Percentiles rank a stretch among this genome's conserved stretches.
Conservation (phyloP, 2,888 invertebrate species). For the Drosophila longiperda region DNA sequence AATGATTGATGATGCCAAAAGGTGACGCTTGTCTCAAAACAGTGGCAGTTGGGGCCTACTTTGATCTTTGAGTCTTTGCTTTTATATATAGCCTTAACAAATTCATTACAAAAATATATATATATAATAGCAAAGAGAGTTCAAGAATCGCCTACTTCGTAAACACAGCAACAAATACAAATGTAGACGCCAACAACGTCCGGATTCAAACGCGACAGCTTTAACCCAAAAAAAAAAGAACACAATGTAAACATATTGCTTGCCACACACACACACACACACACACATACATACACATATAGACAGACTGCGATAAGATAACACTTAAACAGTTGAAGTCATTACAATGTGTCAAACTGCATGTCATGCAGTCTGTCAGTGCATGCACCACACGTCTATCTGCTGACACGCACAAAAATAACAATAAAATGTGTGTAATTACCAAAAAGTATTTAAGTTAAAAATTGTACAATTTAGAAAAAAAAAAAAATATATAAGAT, state of each 20-base stretch:
- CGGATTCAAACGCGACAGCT: conserved; percentile 15
- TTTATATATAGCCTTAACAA: conserved; percentile 2
- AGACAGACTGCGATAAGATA: conserved; percentile 55
- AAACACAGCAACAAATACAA: conserved; percentile 32
- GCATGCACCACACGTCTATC: conserved; percentile 27
- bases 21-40: conserved; percentile 37
- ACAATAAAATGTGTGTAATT: conserved; percentile 20
- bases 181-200: conserved; percentile 34
- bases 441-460: not conserved
- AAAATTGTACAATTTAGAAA: not conserved
- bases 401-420: conserved; percentile 31
- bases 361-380: conserved; percentile 68
- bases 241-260: conserved; percentile 31
- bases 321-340: conserved; percentile 45
- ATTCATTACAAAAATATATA: not conserved
- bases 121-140: conserved; percentile 25
- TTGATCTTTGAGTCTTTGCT: conserved; percentile 33
- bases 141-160: conserved; percentile 31
- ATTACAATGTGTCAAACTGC: conserved; percentile 57
- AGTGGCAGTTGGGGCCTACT: conserved; percentile 9
- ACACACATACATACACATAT: conserved; percentile 6
- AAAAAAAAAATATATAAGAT: not conserved
- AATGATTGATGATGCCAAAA: conserved; percentile 70
- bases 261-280: conserved; percentile 19
- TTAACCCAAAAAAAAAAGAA: conserved; percentile 27